Evolutionary conservation across 2,113 vertebrate species (phyloP).

Genomic region (Hipposideros armiger): DNA sequence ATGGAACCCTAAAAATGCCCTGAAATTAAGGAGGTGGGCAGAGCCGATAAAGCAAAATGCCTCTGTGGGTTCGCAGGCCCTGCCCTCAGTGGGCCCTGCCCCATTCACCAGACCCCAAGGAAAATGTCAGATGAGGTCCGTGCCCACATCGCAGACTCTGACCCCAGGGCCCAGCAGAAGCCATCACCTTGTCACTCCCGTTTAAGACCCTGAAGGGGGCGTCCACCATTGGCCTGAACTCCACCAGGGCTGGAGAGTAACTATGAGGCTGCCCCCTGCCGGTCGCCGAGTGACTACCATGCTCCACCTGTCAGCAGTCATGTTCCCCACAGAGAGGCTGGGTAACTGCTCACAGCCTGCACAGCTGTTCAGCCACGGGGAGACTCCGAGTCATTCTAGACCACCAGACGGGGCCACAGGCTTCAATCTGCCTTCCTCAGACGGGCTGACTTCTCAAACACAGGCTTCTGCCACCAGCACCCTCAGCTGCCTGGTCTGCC

Average conservation of each 20-base stretch:
- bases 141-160: neutral
- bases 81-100: neutral
- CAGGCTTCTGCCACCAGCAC: neutral
- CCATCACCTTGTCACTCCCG: neutral
- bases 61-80: neutral
- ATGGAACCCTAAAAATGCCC: neutral
- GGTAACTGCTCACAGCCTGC: neutral
- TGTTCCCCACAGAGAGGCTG: neutral
- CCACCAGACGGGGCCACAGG: neutral
- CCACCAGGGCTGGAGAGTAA: neutral
- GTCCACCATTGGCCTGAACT: neutral
- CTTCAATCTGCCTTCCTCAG: neutral
- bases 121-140: neutral
- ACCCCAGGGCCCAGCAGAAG: neutral
- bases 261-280: neutral
- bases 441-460: neutral
- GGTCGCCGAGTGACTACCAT: neutral
- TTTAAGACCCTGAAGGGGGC: too few relatives aligned
- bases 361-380: accelerated
- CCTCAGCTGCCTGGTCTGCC: neutral
- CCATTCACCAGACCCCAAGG: neutral
- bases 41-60: neutral
- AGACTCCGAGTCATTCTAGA: neutral
- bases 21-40: neutral
- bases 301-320: neutral